A percentile compares a stretch with the other conserved stretches of the same genome.
Evolutionary conservation across 2,113 vertebrate genomes (phyloP).

Genomic region (Hemichromis elongatus): DNA sequence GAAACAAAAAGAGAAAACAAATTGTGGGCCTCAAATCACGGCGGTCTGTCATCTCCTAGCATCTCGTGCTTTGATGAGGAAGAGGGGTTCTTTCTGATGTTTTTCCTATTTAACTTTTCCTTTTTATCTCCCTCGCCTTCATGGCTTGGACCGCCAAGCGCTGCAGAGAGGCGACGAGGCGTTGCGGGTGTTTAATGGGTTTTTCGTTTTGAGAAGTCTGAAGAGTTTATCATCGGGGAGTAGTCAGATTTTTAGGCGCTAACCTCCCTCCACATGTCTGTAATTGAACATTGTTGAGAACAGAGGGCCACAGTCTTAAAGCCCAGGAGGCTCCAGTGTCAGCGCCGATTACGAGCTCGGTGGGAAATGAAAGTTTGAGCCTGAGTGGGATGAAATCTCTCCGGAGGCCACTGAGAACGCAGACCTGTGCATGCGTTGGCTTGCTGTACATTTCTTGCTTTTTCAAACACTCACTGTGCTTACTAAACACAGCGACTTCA

Average conservation of each 20-base stretch:
- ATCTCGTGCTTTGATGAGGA: conserved; percentile 25
- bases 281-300: conserved; percentile 10
- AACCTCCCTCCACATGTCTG: conserved; percentile 5
- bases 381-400: background rate
- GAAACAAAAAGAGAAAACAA: conserved; percentile 29
- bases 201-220: conserved; percentile 33
- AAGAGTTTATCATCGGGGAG: conserved; percentile 18
- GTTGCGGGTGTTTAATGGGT: conserved; percentile 39
- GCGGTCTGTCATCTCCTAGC: conserved; percentile 7
- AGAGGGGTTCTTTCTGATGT: conserved; percentile 6
- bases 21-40: background rate
- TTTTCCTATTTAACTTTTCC: conserved; percentile 44
- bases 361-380: background rate
- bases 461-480: background rate
- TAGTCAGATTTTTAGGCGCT: conserved; percentile 3
- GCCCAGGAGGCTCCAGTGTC: background rate
- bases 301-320: background rate
- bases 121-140: conserved; percentile 48
- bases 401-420: background rate
- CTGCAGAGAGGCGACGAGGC: conserved; percentile 29
- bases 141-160: conserved; percentile 4
- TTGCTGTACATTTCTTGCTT: background rate
- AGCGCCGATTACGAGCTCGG: background rate
- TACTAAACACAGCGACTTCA: background rate
- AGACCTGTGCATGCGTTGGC: background rate